phyloP scores from a whole-genome alignment of 2,113 vertebrate species.

The Verasper variegatus region DNA sequence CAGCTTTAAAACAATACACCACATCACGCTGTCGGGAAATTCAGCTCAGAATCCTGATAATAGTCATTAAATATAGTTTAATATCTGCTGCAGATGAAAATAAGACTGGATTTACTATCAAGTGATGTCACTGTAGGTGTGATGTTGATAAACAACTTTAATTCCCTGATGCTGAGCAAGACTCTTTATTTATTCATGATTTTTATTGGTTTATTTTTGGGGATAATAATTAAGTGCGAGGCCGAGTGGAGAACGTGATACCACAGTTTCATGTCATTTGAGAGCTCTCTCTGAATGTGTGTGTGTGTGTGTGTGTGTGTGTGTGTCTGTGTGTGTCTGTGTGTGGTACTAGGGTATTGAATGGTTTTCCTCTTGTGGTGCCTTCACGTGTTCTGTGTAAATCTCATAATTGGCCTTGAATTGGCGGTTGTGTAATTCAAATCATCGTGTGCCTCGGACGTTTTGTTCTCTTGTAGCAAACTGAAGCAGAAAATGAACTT shows the following conservation, averaged over 20 bases:
- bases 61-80: background rate
- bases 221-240: background rate
- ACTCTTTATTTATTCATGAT: background rate
- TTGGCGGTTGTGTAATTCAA: too few relatives aligned
- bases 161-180: background rate
- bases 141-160: background rate
- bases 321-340: background rate
- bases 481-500: too few relatives aligned
- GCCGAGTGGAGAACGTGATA: slow-evolving; percentile 7
- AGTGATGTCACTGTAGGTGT: background rate
- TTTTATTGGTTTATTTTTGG: background rate
- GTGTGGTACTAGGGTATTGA: background rate
- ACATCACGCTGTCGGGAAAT: background rate
- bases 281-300: background rate
- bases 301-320: too few relatives aligned
- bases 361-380: slow-evolving; percentile 33
- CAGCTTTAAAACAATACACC: slow-evolving; percentile 28
- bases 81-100: too few relatives aligned
- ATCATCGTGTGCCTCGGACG: too few relatives aligned
- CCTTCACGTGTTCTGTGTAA: slow-evolving; percentile 38
- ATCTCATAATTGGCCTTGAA: background rate
- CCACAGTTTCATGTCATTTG: slow-evolving; percentile 42
- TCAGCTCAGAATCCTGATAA: slow-evolving; percentile 3
- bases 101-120: background rate
- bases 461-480: too few relatives aligned